phyloP scores from a whole-genome alignment of 2,797 vertebrate genomes.

The Esox lucius region DNA sequence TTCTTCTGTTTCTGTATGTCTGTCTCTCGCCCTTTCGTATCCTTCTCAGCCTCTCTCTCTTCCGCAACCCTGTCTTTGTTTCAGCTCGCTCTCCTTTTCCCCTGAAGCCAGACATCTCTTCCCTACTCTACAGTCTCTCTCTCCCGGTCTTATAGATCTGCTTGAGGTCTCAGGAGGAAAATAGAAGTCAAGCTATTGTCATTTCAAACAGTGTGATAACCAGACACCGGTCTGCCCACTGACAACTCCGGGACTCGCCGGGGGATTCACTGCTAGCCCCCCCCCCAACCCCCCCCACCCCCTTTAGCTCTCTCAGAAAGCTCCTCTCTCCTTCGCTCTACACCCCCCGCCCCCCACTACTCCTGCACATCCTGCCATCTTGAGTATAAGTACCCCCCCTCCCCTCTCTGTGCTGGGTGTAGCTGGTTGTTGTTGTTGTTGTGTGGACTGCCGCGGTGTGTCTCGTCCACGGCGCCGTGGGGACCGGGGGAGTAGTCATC shows the following conservation, averaged over 20 bases:
- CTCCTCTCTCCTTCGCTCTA: conserved; percentile 6
- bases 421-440: conserved; percentile 29
- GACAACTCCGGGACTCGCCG: conserved; percentile 72
- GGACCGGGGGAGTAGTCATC: conserved; percentile 75
- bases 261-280: conserved; percentile 65
- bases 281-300: conserved; percentile 26
- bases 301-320: background rate
- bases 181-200: conserved; percentile 81
- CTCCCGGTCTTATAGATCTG: conserved; percentile 70
- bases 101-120: conserved; percentile 56
- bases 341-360: background rate
- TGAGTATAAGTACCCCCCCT: conserved; percentile 1
- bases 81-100: conserved; percentile 35
- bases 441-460: conserved; percentile 32
- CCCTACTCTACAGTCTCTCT: conserved; percentile 33
- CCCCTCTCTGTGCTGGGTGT: background rate
- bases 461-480: conserved; percentile 41
- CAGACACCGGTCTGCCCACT: conserved; percentile 73
- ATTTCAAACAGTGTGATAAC: conserved; percentile 78
- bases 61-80: background rate
- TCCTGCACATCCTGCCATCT: background rate
- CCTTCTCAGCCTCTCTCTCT: conserved; percentile 12
- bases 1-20: background rate
- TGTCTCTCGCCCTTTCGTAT: background rate
- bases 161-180: conserved; percentile 71